Base-by-base conservation (phyloP, 2,888 invertebrate species). In the Argyra leucocephala region DNA sequence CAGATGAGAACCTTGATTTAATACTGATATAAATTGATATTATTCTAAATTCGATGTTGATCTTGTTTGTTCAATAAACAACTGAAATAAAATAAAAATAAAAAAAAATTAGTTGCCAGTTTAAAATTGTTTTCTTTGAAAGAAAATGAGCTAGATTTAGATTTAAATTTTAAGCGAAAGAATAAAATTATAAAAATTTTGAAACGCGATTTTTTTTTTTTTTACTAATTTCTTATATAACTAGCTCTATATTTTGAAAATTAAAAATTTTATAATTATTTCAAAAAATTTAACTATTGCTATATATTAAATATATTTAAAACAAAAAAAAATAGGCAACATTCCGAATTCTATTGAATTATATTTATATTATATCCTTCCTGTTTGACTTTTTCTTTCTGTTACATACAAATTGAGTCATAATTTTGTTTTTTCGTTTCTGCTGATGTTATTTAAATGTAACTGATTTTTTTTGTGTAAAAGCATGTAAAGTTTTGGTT, bases 1-100 rank as follows among this genome's bases (percentile, higher is more conserved):
- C 48, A 48, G 48, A 48, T 48, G 48, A 48, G 48, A 48, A 48
- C 48, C 48, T n/a, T 48, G 48, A 48, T 48, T n/a, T 48, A 48
- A 37, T 37, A 10, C 37, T 48, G 48, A 48, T 48, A 48, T 18
- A 31, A 31, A 31, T 31, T 12, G 31, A 31, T 48, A 18, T 48
- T 48, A 10, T 48, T 48, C 15, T 48, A 48, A 48, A 48, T 48
- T 48, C 48, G 48, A 48, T 48, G 48, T 48, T 48, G 48, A 48
- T 48, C 48, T 18, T 48, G 48, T 48, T 48, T 48, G 48, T 48
- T 48, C 48, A n/a, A 48, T 48, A 48, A 48, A 48, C 48, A 48
- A 48, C 48, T 48, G 48, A 48, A 48, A 48, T 48, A 48, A 48
- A 48, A 48, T 48, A 48, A 48, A 48, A 48, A 48, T 48, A 48